A percentile compares a stretch with the other conserved stretches of the same genome.
Evolutionary conservation across 2,888 invertebrate species (phyloP).

Genomic region (Dinocampus coccinellae): DNA sequence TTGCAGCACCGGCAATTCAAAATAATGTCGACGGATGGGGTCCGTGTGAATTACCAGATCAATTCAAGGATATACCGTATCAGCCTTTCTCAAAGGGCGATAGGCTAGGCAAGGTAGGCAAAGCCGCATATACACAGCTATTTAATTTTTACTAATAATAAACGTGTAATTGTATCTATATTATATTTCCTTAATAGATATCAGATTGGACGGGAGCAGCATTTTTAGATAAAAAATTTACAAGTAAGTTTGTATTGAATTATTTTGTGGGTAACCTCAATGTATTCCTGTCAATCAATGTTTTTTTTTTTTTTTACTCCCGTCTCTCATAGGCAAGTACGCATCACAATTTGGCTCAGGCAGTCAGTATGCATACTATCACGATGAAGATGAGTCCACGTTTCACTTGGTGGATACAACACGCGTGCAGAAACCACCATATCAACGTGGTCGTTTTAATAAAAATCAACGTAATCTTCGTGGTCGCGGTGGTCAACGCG

Average conservation of each 20-base stretch:
- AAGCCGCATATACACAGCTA: neutral
- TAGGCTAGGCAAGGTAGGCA: slow-evolving; percentile 91
- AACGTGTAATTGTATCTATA: slow-evolving; percentile 14
- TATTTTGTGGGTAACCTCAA: neutral
- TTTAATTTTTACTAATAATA: neutral
- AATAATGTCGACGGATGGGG: slow-evolving; percentile 96
- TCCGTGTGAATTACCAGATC: slow-evolving; percentile 93
- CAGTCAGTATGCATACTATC: slow-evolving; percentile 97
- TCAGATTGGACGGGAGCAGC: slow-evolving; percentile 98
- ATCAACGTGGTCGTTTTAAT: slow-evolving; percentile 89
- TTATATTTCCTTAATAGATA: slow-evolving; percentile 70
- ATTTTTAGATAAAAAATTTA: slow-evolving; percentile 93
- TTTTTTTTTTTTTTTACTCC: too few relatives aligned
- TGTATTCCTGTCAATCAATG: neutral
- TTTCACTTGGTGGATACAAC: slow-evolving; percentile 98
- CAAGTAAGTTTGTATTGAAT: slow-evolving; percentile 77
- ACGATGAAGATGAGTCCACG: slow-evolving; percentile 98
- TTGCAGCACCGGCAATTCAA: slow-evolving; percentile 81
- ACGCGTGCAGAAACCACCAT: slow-evolving; percentile 88
- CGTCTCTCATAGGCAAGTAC: slow-evolving; percentile 84
- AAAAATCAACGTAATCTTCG: slow-evolving; percentile 83
- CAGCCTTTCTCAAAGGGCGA: slow-evolving; percentile 99
- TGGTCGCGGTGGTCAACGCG: slow-evolving; percentile 76
- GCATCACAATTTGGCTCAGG: slow-evolving; percentile 94
- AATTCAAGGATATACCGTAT: slow-evolving; percentile 97